These are phyloP conservation scores for Erythrocercus mccallii DNA, from an alignment of 2,113 vertebrate species.

Conservation along the genomic window DNA sequence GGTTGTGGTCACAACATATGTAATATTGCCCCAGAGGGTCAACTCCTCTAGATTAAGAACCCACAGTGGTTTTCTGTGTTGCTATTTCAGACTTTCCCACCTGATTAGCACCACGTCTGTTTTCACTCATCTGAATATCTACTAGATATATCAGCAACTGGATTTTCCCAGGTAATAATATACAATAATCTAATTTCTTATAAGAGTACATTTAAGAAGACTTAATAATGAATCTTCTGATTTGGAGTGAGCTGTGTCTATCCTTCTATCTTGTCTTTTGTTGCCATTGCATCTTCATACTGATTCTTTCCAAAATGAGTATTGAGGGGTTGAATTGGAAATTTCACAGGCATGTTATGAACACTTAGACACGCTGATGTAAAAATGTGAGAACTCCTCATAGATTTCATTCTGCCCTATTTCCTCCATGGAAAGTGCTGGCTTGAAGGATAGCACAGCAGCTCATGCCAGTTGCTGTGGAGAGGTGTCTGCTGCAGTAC, in stretches of 20 bases:
- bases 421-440: neutral
- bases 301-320: neutral
- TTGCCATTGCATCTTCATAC: neutral
- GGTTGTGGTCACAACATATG: neutral
- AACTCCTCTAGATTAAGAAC: neutral
- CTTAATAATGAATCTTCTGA: neutral
- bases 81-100: neutral
- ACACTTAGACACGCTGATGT: neutral
- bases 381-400: neutral
- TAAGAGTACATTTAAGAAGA: neutral
- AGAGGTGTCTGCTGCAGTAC: neutral
- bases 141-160: neutral
- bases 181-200: neutral
- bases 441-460: neutral
- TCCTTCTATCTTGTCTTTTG: neutral
- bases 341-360: accelerated
- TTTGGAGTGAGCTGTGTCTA: neutral
- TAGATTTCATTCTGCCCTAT: neutral
- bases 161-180: neutral
- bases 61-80: neutral
- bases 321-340: neutral
- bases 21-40: neutral
- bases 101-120: neutral
- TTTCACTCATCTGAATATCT: neutral
- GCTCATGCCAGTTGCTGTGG: neutral